phyloP scores from a whole-genome alignment of 2,888 invertebrate genomes.

The Himalopsyche tibetana region DNA sequence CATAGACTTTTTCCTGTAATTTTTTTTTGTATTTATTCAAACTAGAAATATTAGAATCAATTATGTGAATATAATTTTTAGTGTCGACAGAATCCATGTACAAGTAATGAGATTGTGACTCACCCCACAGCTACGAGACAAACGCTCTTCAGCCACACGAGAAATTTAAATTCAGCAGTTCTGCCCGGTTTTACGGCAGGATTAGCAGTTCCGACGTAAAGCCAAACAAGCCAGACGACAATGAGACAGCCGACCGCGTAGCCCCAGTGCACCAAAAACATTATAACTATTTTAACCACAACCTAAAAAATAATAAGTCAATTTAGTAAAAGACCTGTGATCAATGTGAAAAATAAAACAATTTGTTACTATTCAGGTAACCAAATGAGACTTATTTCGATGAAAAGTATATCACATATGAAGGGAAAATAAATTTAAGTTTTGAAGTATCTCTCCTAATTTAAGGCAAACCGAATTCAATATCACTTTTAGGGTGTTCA shows the following conservation, averaged over 20 bases:
- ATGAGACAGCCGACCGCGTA: constrained; percentile 91
- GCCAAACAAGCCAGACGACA: constrained; percentile 90
- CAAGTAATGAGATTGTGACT: background rate
- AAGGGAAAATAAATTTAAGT: too few relatives aligned
- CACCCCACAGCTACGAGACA: constrained; percentile 87
- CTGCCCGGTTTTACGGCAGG: constrained; percentile 96
- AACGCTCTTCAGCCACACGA: constrained; percentile 85
- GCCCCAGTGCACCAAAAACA: constrained; percentile 96
- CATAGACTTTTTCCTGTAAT: constrained; percentile 83
- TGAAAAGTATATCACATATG: too few relatives aligned
- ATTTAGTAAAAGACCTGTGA: background rate
- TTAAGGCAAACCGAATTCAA: too few relatives aligned
- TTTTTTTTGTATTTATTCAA: constrained; percentile 24
- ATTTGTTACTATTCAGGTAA: too few relatives aligned
- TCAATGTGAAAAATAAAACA: background rate
- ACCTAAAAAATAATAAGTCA: constrained; percentile 79
- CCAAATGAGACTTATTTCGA: too few relatives aligned
- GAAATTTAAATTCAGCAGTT: constrained; percentile 88
- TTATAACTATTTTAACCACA: constrained; percentile 89
- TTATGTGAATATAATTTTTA: background rate
- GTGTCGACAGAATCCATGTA: too few relatives aligned
- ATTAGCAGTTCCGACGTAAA: constrained; percentile 96
- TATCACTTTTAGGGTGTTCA: too few relatives aligned
- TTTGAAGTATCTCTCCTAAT: too few relatives aligned
- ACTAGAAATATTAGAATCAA: too few relatives aligned